These are phyloP conservation scores for Vidua chalybeata DNA, from an alignment of 2,113 vertebrate genomes.

Conservation along the genomic window DNA sequence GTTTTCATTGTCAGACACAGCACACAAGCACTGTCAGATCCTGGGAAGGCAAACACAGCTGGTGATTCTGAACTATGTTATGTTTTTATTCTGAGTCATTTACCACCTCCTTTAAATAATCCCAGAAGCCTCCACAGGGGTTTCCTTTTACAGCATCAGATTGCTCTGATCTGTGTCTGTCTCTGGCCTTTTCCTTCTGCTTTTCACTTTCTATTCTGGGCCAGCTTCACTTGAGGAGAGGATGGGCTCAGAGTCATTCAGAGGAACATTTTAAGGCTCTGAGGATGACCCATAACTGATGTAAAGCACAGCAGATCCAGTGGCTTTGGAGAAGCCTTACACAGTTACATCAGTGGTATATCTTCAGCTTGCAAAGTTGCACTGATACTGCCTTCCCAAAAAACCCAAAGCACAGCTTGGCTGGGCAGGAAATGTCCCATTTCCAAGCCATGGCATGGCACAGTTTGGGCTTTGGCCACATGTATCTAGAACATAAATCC, in stretches of 20 bases:
- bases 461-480: neutral
- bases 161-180: neutral
- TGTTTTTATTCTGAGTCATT: conserved; percentile 55
- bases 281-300: neutral
- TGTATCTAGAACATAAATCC: neutral
- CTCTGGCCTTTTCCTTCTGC: neutral
- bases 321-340: neutral
- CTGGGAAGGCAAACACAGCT: conserved; percentile 22
- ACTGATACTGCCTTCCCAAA: neutral
- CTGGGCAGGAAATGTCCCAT: neutral
- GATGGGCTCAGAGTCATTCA: neutral
- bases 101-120: conserved; percentile 53
- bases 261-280: neutral
- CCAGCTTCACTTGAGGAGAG: neutral
- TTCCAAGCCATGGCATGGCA: neutral
- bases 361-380: neutral
- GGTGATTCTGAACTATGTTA: conserved; percentile 12
- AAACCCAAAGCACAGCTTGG: neutral
- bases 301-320: neutral
- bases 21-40: neutral
- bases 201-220: neutral
- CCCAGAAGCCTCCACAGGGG: neutral
- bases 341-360: neutral
- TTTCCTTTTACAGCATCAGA: neutral
- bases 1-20: conserved; percentile 16